phyloP scores from a whole-genome alignment of 64 coral and sea anemone genomes.

The Actinia tenebrosa region DNA sequence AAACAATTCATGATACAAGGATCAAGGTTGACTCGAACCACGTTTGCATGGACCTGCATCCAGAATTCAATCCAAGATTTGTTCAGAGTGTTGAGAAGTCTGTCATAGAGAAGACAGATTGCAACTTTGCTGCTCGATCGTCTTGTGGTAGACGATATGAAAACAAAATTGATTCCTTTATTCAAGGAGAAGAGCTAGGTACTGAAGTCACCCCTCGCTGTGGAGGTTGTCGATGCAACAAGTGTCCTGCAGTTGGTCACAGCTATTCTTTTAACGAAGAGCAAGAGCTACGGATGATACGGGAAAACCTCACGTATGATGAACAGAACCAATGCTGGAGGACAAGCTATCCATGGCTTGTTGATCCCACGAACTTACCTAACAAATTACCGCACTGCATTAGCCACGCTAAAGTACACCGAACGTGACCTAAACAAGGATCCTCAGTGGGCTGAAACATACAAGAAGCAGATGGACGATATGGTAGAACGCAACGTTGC shows the following conservation, averaged over 20 bases:
- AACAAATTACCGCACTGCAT: conserved; percentile 23
- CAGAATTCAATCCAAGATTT: not conserved
- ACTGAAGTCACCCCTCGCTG: conserved; percentile 25
- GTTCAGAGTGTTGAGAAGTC: not conserved
- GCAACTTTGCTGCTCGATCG: not conserved
- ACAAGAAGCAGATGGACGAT: conserved; percentile 48
- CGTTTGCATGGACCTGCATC: conserved; percentile 3
- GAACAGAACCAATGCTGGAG: conserved; percentile 35
- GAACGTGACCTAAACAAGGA: conserved; percentile 38
- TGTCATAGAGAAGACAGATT: not conserved
- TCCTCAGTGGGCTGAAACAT: conserved; percentile 35
- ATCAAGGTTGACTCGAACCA: conserved; percentile 20
- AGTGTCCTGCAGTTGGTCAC: conserved; percentile 42
- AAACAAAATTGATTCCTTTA: not conserved
- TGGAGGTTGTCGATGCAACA: conserved; percentile 39
- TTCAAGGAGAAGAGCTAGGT: not conserved
- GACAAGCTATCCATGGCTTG: conserved; percentile 59
- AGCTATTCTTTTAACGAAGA: conserved; percentile 58
- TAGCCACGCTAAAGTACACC: conserved; percentile 49
- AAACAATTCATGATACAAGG: conserved; percentile 36
- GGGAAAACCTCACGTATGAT: conserved; percentile 49
- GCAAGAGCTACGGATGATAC: conserved; percentile 54
- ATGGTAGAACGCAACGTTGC: conserved; percentile 47
- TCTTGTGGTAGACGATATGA: not conserved
- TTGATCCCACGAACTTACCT: conserved; percentile 38